Base-by-base conservation (phyloP, 2,888 invertebrate species). In the Anoncus sp. region DNA sequence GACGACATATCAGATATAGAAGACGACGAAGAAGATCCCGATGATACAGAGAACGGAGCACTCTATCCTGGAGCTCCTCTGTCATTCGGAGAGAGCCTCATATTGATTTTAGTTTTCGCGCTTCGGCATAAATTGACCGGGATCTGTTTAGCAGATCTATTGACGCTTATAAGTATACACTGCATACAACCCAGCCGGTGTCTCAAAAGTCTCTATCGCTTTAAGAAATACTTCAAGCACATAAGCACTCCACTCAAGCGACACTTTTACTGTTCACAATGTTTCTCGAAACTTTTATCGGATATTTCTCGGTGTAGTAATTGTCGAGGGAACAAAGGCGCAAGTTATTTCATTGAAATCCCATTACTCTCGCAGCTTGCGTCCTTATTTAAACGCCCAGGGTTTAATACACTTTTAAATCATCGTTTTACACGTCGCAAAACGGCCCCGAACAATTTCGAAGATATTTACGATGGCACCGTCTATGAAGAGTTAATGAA, bases 401-500 rank as follows among this genome's bases (percentile, higher is more conserved):
- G 57, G 35, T 69, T 79, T 67, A 62, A 55, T 31, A 51, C 60
- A 5, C 18, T 16, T 31, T 45, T 75, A 40, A 53, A 65, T 24
- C 20, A 18, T 40, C 66, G 79, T 43, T 79, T 79, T 16, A 66
- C 45, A 31, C 53, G 75, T 16, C 14, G 55, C 14, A 75, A 73
- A 75, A 20, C 14, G 31, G 10, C 12, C 16, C 22, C 12, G 10
- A 53, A 70, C 1, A 79, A 73, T 74, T 75, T 49, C 12, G 75
- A 73, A 47, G 76, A 77, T 35, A 77, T 79, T 27, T 76, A 60
- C n/a, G 79, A 79, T 57, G 76, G 79, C 18, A 40, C 27, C 18
- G 16, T 74, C 31, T 79, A 79, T 57, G 62, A 77, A 60, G 43
- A 51, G 9, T 18, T 62, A 24, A 72, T 69, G 31, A 14, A 12